These are phyloP conservation scores for Caenorhabditis drosophilae DNA, from an alignment of 2,888 invertebrate genomes.

Conservation along the genomic window DNA sequence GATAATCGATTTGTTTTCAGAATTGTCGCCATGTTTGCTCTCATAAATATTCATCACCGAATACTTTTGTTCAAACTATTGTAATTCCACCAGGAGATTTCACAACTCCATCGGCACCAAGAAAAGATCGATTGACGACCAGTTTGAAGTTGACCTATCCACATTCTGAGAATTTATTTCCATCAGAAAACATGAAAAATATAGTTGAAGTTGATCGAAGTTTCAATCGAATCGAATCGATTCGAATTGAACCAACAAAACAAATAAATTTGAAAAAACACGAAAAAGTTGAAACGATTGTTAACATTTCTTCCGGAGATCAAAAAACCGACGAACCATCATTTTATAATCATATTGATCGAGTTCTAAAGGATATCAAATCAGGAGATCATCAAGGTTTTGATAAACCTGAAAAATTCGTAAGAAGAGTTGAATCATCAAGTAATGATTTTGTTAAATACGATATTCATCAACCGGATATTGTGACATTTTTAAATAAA, in stretches of 20 bases:
- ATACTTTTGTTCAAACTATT: slow-evolving; percentile 13
- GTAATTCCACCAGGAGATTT: slow-evolving; percentile 27
- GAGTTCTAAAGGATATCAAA: slow-evolving; percentile 28
- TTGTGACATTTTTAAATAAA: slow-evolving; percentile 24
- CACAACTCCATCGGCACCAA: slow-evolving; percentile 10
- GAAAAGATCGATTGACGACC: slow-evolving; percentile 22
- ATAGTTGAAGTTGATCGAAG: slow-evolving; percentile 22
- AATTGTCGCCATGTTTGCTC: slow-evolving; percentile 29
- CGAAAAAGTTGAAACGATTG: slow-evolving; percentile 16
- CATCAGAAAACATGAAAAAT: slow-evolving; percentile 6
- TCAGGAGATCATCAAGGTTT: slow-evolving; percentile 26
- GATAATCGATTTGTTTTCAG: slow-evolving; percentile 7
- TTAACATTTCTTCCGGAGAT: slow-evolving; percentile 26
- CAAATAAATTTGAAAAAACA: neutral
- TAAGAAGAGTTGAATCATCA: slow-evolving; percentile 20
- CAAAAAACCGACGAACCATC: slow-evolving; percentile 19
- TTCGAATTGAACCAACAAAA: neutral
- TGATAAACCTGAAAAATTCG: slow-evolving; percentile 33
- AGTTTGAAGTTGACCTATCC: slow-evolving; percentile 26
- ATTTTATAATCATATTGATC: slow-evolving; percentile 37
- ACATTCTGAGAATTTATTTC: slow-evolving; percentile 30
- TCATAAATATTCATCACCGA: slow-evolving; percentile 29
- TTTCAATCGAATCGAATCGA: slow-evolving; percentile 4
- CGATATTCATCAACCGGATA: slow-evolving; percentile 21
- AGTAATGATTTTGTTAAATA: slow-evolving; percentile 33